Base-by-base conservation (phyloP, 2,888 invertebrate species). In the Aporophyla lueneburgensis region DNA sequence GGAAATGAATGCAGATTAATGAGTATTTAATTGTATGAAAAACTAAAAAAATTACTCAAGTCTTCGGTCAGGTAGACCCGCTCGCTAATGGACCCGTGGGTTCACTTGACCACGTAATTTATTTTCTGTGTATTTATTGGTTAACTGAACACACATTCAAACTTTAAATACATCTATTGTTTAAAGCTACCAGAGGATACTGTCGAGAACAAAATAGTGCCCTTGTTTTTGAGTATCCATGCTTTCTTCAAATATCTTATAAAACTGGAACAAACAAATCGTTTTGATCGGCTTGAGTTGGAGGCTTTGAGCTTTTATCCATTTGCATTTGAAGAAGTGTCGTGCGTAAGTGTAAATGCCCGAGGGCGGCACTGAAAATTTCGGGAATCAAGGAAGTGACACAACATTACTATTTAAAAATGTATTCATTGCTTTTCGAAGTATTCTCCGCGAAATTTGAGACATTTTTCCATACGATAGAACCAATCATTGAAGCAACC, bases 1-100 rank as follows among this genome's bases (percentile, higher is more conserved):
- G 46, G 71, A 69, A 85, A 85, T 76, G 14, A 79, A 81, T 81
- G 71, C 51, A 67, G 71, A 78, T 62, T 71, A 71, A 59, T 54
- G 49, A 40, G 67, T 63, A 46, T n/a, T n/a, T n/a, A n/a, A 79
- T 76, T 75, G 76, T 67, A 71, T 46, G 49, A 58, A 67, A 74
- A 70, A 67, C 56, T 51, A 54, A 78, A 62, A 54, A 78, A 33
- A 33, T 33, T n/a, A 2, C 2, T 33, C 33, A 33, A 46, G 12
- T 46, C 10, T 46, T 46, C 10, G 12, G n/a, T 54, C 54, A 54
- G n/a, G n/a, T 54, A 10, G 54, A 54, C 54, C 54, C 54, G 54
- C 10, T 54, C 54, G 4, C 10, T 54, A 5, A 5, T 12, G 5
- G 12, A 54, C n/a, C 10, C 54, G 12, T 5, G n/a, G 4, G 12